Evolutionary conservation across 2,113 vertebrate species (phyloP).

Genomic region (Agelaius tricolor): DNA sequence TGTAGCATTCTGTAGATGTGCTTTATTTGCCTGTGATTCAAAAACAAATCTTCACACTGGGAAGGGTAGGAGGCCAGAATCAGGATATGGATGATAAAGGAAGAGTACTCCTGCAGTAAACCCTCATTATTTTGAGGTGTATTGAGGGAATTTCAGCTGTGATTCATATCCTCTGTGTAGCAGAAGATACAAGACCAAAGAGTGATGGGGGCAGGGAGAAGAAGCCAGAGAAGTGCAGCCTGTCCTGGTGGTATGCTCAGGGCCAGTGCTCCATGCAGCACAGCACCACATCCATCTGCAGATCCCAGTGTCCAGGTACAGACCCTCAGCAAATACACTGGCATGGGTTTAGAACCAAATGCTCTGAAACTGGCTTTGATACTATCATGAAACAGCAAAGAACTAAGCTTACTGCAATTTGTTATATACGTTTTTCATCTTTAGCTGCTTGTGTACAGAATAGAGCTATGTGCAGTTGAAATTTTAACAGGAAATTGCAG

Average conservation of each 20-base stretch:
- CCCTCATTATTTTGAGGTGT: neutral
- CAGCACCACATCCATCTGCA: neutral
- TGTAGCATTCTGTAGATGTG: neutral
- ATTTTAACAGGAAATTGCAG: neutral
- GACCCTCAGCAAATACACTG: fast-evolving
- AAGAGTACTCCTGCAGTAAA: neutral
- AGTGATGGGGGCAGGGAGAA: neutral
- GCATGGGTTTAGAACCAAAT: neutral
- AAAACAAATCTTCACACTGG: neutral
- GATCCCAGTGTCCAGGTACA: fast-evolving
- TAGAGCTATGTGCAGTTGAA: neutral
- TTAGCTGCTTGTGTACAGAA: neutral
- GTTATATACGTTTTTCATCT: neutral
- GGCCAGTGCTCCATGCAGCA: fast-evolving
- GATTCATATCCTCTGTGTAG: neutral
- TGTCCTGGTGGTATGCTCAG: neutral
- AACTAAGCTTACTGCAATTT: neutral
- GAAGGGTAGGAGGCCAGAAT: neutral
- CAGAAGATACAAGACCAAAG: fast-evolving
- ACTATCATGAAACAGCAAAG: neutral
- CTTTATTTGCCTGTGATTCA: neutral
- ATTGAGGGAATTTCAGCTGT: neutral
- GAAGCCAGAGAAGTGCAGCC: neutral
- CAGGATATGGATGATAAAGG: neutral
- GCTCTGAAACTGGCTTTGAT: neutral